Conservation (phyloP, 2,797 vertebrate genomes). For the Coilia nasus region DNA sequence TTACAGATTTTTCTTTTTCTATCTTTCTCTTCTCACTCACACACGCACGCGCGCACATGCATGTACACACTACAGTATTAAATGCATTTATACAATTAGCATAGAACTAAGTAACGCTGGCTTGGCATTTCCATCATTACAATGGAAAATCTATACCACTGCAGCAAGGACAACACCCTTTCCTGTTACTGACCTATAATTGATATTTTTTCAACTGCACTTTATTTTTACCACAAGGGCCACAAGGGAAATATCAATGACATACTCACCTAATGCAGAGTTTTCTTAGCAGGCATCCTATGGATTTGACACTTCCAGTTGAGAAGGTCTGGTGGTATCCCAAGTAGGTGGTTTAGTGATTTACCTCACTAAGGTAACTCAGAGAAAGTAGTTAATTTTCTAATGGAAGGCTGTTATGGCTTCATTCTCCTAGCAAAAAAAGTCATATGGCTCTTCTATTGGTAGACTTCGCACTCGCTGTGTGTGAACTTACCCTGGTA, state of each 20-base stretch:
- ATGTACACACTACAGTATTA: background rate
- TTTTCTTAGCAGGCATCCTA: background rate
- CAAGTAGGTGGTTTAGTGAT: too few species aligned
- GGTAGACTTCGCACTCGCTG: too few species aligned
- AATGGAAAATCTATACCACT: background rate
- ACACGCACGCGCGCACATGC: background rate
- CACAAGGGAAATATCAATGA: conserved; percentile 4
- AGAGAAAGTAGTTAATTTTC: too few species aligned
- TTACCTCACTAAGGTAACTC: too few species aligned
- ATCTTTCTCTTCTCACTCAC: background rate
- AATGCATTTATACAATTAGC: background rate
- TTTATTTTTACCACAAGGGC: background rate
- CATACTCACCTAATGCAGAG: background rate
- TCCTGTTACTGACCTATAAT: background rate
- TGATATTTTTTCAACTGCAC: background rate
- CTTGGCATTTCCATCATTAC: background rate
- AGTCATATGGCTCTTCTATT: too few species aligned
- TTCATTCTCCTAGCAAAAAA: too few species aligned
- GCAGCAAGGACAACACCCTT: background rate
- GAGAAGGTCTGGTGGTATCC: too few species aligned
- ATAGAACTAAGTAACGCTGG: background rate
- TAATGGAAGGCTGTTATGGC: too few species aligned
- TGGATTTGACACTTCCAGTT: background rate
- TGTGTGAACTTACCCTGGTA: too few species aligned
- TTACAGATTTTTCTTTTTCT: background rate